Evolutionary conservation across 2,888 invertebrate species (phyloP), one percentile per base, ranked within the genome.

Genomic region (Rhimphoctona megacephalus): DNA sequence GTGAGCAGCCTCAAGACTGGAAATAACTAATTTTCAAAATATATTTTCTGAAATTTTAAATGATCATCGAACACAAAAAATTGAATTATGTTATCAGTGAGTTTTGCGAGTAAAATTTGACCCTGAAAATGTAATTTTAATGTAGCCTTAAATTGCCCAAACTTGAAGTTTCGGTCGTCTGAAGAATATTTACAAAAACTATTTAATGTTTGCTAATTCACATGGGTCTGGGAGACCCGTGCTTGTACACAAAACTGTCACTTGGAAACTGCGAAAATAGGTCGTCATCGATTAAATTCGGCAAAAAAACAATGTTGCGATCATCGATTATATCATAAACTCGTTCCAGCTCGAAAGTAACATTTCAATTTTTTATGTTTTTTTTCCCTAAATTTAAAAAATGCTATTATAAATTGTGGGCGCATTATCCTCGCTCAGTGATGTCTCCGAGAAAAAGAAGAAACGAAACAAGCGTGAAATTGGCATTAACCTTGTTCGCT

Each of bases 401-500:
- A 39, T 61, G 43, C 25, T 25, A 30, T 17, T 1, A 22, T 22
- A 54, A 8, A 54, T 2, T 17, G 22, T 54, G 22, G 1, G 22
- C 57, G 57, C 73, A 33, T 73, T 73, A 64, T 64, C 46, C 33
- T 33, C n/a, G 43, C 49, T 30, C 46, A 9, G 25, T 19, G n/a
- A 30, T 33, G 70, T 30, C 49, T 70, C 49, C 30, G 49, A 19
- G 19, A 46, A 49, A 14, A 17, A 30, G 9, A 14, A 36, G 17
- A 66, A 49, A 49, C 72, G 81, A 81, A 77, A 57, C 39, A 5
- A 73, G 57, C 73, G 64, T 36, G 36, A 77, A 81, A 81, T 81
- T 76, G 49, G 46, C 43, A 52, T 78, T 78, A 77, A 67, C 85
- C 85, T 81, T 85, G 85, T 54, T n/a, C 43, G 43, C 25, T 52